Base-by-base conservation (phyloP, 2,797 vertebrate species). In the Xenentodon cancila region DNA sequence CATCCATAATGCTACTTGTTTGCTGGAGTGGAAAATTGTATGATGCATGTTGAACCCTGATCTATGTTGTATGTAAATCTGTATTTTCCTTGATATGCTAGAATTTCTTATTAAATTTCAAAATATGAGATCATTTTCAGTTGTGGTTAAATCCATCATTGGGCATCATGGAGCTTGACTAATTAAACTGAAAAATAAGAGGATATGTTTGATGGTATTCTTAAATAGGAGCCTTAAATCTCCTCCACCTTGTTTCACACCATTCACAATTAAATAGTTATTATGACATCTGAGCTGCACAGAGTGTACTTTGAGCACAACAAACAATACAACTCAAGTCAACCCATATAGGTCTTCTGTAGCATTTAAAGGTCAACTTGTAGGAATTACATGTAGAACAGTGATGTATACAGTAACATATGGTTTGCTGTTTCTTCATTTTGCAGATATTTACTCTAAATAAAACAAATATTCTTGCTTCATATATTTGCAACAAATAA, bases 301-400 rank as follows among this genome's bases (percentile, higher is more conserved):
- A 42, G 16, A 2, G 15, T 48, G 37, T 40, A 52, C 51, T 64
- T 37, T 72, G 71, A 68, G 59, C 21, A 32, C 1, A 3, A 18
- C 64, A 60, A 59, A 47, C 34, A 64, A 55, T 17, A 61, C n/a
- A 18, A 21, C 43, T 55, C 64, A 51, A 40, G 2, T 1, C 22
- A 48, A 56, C 44, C 57, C 64, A 42, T 59, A 34, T 16, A 51
- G 59, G 58, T 49, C 47, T 54, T 74, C 58, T 30, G n/a, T 49
- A 18, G 13, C 40, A 57, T 49, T 64, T 79, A 76, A 84, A 89
- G 80, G 77, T 84, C 73, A 7, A 45, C 34, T 61, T 20, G 55
- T 13, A 59, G 53, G 64, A 21, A 64, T 63, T 64, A 50, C 45
- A 45, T 52, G 61, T 25, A 55, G 42, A 57, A 60, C 49, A 13